These are phyloP conservation scores for Mesocricetus auratus DNA, from an alignment of 2,113 vertebrate species.

Conservation along the genomic window DNA sequence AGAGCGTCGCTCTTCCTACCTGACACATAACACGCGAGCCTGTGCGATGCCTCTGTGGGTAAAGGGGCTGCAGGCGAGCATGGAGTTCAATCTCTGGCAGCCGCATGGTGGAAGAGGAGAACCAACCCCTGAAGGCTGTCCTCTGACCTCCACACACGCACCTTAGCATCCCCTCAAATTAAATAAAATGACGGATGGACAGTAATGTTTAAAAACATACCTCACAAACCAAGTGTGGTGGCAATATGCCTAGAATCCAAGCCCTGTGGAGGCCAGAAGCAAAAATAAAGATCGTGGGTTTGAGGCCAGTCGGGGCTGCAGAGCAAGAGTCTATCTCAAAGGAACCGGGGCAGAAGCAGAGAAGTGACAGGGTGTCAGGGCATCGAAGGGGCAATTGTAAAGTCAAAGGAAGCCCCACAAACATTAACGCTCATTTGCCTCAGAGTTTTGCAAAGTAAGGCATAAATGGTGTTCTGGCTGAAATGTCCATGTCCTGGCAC, in stretches of 20 bases:
- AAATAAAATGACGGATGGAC: background rate
- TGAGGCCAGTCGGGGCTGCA: background rate
- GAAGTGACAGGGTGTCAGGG: background rate
- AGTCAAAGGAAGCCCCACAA: background rate
- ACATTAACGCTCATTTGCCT: conserved; percentile 1
- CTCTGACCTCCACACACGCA: background rate
- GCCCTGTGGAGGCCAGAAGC: no score
- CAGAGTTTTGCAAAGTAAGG: background rate
- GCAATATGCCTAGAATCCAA: background rate
- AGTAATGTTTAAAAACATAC: background rate
- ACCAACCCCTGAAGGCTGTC: background rate
- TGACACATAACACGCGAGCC: background rate
- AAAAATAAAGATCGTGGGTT: background rate
- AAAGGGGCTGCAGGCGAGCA: background rate
- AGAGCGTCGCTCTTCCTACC: background rate
- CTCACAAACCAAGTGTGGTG: background rate
- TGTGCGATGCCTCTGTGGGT: no score
- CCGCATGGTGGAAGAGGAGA: background rate
- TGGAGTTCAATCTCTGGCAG: background rate
- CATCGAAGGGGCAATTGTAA: background rate
- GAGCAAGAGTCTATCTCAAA: background rate
- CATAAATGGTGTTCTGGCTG: background rate
- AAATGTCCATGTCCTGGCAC: background rate
- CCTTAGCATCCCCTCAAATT: background rate
- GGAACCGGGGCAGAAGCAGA: background rate